These are phyloP conservation scores for Heliconius aoede DNA, from an alignment of 2,888 invertebrate species.

Conservation along the genomic window DNA sequence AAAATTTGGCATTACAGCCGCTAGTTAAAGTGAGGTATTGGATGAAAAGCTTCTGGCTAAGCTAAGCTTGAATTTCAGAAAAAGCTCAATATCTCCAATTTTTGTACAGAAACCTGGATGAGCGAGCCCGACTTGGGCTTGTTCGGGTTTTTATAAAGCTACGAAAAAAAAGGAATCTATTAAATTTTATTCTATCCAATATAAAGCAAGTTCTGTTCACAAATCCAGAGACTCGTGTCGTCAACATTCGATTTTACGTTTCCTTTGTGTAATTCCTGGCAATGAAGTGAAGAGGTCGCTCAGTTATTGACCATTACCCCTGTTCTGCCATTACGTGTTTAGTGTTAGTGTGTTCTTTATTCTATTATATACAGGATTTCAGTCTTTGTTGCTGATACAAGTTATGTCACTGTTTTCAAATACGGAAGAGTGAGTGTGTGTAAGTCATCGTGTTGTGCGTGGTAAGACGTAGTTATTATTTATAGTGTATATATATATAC, in stretches of 20 bases:
- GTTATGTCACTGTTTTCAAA: not conserved
- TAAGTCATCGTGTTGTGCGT: too few relatives aligned
- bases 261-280: slow-evolving; percentile 37
- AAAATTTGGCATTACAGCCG: too few relatives aligned
- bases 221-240: slow-evolving; percentile 23
- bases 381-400: slow-evolving; percentile 2
- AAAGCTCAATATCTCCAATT: too few relatives aligned
- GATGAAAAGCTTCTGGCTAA: too few relatives aligned
- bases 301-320: slow-evolving; percentile 24
- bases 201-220: slow-evolving; percentile 23
- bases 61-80: too few relatives aligned
- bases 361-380: slow-evolving; percentile 6
- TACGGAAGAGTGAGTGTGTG: too few relatives aligned
- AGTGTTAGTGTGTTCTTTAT: slow-evolving; percentile 9
- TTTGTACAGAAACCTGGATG: too few relatives aligned
- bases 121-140: too few relatives aligned
- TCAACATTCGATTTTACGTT: slow-evolving; percentile 37
- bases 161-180: not conserved
- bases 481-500: not conserved
- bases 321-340: slow-evolving; percentile 12
- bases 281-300: slow-evolving; percentile 33
- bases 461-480: too few relatives aligned
- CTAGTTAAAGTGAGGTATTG: too few relatives aligned
- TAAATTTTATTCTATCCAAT: not conserved
- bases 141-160: too few relatives aligned